Evolutionary conservation across 2,888 invertebrate species (phyloP).

Genomic region (Phengaris arion): DNA sequence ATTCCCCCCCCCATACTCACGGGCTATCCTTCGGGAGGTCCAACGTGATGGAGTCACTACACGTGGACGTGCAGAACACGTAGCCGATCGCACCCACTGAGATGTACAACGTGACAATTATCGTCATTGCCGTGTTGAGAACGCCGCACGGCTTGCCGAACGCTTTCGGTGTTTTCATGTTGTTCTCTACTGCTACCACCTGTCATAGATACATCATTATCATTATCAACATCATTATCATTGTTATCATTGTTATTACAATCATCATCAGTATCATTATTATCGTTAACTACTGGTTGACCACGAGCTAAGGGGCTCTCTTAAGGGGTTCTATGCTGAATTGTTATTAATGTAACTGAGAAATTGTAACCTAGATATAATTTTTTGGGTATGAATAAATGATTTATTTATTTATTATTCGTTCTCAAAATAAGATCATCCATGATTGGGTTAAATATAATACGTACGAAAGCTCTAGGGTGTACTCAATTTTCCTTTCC

Average conservation of each 20-base stretch:
- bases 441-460: too few species aligned
- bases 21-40: constrained; percentile 82
- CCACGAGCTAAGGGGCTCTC: background rate
- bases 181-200: constrained; percentile 94
- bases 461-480: too few species aligned
- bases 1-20: constrained; percentile 45
- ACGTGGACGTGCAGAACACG: constrained; percentile 85
- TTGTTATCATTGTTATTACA: background rate
- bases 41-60: constrained; percentile 88
- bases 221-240: background rate
- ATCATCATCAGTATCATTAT: background rate
- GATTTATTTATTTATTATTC: too few species aligned
- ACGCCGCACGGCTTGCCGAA: constrained; percentile 89
- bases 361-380: too few species aligned
- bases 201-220: constrained; percentile 50
- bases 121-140: constrained; percentile 88
- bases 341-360: too few species aligned
- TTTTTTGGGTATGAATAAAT: too few species aligned
- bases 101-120: constrained; percentile 88
- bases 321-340: too few species aligned
- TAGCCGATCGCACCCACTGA: constrained; percentile 92
- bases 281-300: background rate
- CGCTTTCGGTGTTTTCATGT: constrained; percentile 90
- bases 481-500: too few species aligned
- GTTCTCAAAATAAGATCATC: too few species aligned